Evolutionary conservation across 2,888 invertebrate species (phyloP), one percentile per base, ranked within the genome.

Genomic region (Nipponacmea schrenckii): DNA sequence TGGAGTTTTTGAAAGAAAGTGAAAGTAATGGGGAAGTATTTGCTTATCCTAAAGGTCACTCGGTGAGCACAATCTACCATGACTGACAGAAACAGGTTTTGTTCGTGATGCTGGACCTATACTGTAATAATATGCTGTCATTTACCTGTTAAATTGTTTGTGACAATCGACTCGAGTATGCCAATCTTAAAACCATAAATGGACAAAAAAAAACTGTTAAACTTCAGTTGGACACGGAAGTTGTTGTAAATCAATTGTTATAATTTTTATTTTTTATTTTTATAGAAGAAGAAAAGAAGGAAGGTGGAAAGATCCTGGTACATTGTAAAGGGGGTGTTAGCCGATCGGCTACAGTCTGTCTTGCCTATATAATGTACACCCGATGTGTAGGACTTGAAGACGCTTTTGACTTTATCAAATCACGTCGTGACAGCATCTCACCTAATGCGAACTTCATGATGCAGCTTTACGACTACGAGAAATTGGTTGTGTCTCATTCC

Each of bases 361-460:
- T 87, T 12, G 87, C 87, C 62, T 87, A 87, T 77, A 78, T 87
- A 69, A 87, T 87, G 86, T 79, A 76, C 69, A 73, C 79, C 67
- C 77, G 83, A 20, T 77, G 78, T n/a, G 72, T 79, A 39, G 76
- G 76, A 15, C 81, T 89, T 73, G 89, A 89, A 66, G 84, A 88
- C 69, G 89, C 89, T 45, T 89, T 87, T 77, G 88, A 89, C 46
- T 88, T 83, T 74, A 87, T 89, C 71, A 85, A 86, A 72, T 79
- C 84, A 17, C 78, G 86, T 20, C 84, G 89, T 39, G 79, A 80
- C 68, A 83, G 88, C 72, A 88, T 89, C 67, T 88, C 88, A n/a
- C 89, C 89, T n/a, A 89, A 89, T 79, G 83, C 88, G 68, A 89
- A 87, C 78, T 89, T 89, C 82, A 89, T 89, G 89, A 86, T 85